phyloP scores from a whole-genome alignment of 2,888 invertebrate species.

The Oscheius sp. region DNA sequence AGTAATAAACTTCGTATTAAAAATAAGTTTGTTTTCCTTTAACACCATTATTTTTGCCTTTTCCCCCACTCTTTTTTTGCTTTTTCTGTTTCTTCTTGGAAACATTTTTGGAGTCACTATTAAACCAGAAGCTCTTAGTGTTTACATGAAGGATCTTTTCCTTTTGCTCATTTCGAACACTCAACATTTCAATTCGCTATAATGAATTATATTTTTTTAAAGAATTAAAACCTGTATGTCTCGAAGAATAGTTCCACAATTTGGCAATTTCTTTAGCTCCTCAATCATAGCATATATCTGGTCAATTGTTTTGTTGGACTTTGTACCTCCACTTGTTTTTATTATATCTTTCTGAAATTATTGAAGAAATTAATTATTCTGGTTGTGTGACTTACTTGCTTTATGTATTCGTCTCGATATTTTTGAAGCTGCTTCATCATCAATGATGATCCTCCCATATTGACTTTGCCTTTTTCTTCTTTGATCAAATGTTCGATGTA shows the following conservation, averaged over 20 bases:
- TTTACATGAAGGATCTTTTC: background rate
- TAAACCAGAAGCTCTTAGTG: background rate
- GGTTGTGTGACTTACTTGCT: background rate
- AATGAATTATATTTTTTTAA: background rate
- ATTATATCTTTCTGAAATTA: constrained; percentile 1
- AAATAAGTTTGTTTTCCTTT: no score
- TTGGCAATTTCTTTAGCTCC: constrained; percentile 3
- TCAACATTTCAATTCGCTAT: constrained; percentile 11
- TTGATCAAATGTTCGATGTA: constrained; percentile 4
- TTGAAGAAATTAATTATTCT: background rate
- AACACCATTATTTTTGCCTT: no score
- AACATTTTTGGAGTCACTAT: no score
- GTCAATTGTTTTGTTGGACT: background rate
- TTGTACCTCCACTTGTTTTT: background rate
- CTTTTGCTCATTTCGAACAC: constrained; percentile 14
- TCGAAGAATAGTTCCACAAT: background rate
- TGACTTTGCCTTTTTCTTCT: constrained; percentile 16
- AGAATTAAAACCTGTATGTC: background rate
- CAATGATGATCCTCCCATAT: background rate
- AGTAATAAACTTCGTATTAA: no score
- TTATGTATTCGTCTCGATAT: constrained; percentile 14
- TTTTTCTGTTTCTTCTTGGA: no score
- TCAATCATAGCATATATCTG: constrained; percentile 14
- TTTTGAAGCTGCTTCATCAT: constrained; percentile 1
- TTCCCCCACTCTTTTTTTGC: no score